Evolutionary conservation across 2,797 vertebrate genomes (phyloP).

Genomic region (Urocyon cinereoargenteus): DNA sequence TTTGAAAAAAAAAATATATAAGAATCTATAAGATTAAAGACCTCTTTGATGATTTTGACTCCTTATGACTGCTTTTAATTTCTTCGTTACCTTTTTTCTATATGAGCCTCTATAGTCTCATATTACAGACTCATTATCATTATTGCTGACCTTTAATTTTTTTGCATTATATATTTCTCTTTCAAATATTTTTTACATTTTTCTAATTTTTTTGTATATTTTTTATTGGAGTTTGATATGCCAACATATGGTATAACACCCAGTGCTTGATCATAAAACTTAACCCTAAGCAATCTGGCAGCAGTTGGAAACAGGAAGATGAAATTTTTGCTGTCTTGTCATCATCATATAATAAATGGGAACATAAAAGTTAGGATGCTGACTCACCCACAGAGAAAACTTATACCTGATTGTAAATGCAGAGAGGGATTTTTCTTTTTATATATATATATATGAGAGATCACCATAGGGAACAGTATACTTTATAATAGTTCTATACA

Average conservation of each 20-base stretch:
- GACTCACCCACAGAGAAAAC: slow-evolving; percentile 2
- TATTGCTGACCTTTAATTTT: not conserved
- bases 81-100: not conserved
- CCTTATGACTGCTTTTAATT: not conserved
- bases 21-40: not conserved
- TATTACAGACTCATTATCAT: not conserved
- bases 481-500: not conserved
- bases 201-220: not conserved
- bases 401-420: slow-evolving; percentile 9
- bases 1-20: not conserved
- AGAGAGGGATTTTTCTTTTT: not conserved
- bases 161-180: not conserved
- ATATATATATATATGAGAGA: not conserved
- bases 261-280: not conserved
- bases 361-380: slow-evolving; percentile 5
- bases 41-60: not conserved
- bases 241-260: too few species aligned
- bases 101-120: not conserved
- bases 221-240: too few species aligned
- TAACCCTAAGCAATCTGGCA: not conserved
- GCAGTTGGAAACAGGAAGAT: slow-evolving; percentile 12
- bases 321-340: not conserved
- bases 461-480: not conserved
- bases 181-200: not conserved
- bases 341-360: not conserved